A percentile compares a stretch with the other conserved stretches of the same genome.
phyloP scores from a whole-genome alignment of 2,113 vertebrate genomes.

The Mormoops blainvillei region DNA sequence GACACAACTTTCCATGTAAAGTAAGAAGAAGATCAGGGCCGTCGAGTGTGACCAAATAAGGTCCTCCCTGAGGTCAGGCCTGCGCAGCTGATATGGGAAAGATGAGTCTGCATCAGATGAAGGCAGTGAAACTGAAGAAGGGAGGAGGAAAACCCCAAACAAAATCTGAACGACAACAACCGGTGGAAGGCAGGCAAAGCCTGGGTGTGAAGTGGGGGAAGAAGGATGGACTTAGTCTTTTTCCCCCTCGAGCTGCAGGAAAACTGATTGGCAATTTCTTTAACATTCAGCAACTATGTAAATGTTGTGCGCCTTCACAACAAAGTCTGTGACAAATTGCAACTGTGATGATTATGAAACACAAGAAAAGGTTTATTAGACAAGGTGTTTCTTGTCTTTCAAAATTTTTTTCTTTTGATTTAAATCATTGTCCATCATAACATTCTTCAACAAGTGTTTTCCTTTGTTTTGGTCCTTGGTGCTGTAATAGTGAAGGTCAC shows the following conservation, averaged over 20 bases:
- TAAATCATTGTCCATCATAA: conserved; percentile 11
- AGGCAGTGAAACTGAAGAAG: conserved; percentile 22
- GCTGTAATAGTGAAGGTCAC: not conserved
- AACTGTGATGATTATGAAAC: conserved; percentile 3
- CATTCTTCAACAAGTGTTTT: conserved; percentile 24
- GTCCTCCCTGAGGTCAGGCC: not conserved
- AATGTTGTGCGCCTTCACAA: not conserved
- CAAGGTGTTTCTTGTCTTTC: conserved; percentile 23
- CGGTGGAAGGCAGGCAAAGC: not conserved
- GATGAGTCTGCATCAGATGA: not conserved
- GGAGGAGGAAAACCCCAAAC: not conserved
- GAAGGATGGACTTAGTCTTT: not conserved
- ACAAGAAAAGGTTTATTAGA: conserved; percentile 19
- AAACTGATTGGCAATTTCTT: not conserved
- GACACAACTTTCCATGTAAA: not conserved
- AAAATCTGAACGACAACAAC: not conserved
- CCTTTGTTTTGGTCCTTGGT: not conserved
- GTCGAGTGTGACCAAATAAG: conserved; percentile 14
- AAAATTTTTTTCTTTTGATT: conserved; percentile 14
- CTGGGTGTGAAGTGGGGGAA: not conserved
- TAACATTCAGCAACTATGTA: not conserved
- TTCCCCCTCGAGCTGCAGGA: not conserved
- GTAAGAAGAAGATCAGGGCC: not conserved
- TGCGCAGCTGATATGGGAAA: not conserved
- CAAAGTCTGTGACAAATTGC: not conserved